Evolutionary conservation across 92 coral and sea anemone species (phyloP), one percentile per base, ranked within the genome.

Genomic region (Porites rus): DNA sequence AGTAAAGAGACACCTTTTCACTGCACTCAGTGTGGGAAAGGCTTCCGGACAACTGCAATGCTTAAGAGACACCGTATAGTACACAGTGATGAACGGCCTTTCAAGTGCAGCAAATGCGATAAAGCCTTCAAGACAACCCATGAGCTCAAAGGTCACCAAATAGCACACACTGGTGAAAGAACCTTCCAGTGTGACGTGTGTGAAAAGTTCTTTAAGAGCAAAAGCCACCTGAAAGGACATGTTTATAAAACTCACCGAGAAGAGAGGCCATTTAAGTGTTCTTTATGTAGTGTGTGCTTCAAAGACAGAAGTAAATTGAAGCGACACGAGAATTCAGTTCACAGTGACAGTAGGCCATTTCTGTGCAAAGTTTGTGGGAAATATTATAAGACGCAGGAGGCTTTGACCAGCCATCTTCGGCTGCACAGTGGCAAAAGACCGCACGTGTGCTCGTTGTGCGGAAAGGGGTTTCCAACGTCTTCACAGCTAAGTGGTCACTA

Each of bases 181-280:
- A 67, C 83, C 17, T 85, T 85, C 53, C 89, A 77, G 46, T 86
- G 90, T 78, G 46, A 53, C 18, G 11, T 79, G n/a, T 86, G 90
- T 78, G 70, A 71, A 12, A 86, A 86, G 74, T 72, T 83, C 21
- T 86, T 86, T 25, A 78, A 83, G 64, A 86, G 85, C 14, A 78
- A 84, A 0, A 79, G 77, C 10, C 74, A 86, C 20, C 69, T 78
- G 28, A 76, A 65, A 52, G 21, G 67, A 28, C 90, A 86, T 79
- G 31, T 86, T 53, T 14, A 52, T 28, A 68, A 64, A 52, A 78
- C 78, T 19, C 90, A 86, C 28, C 69, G 70, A 11, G 79, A 83
- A 8, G 90, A 69, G 54, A 69, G 75, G 69, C 85, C 90, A 3
- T 65, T 54, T 56, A 77, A 77, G 12, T 86, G 90, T 79, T 71